Percentiles rank a stretch among this genome's conserved stretches.
These are phyloP conservation scores for Laothoe populi DNA, from an alignment of 2,888 invertebrate genomes.

Conservation along the genomic window DNA sequence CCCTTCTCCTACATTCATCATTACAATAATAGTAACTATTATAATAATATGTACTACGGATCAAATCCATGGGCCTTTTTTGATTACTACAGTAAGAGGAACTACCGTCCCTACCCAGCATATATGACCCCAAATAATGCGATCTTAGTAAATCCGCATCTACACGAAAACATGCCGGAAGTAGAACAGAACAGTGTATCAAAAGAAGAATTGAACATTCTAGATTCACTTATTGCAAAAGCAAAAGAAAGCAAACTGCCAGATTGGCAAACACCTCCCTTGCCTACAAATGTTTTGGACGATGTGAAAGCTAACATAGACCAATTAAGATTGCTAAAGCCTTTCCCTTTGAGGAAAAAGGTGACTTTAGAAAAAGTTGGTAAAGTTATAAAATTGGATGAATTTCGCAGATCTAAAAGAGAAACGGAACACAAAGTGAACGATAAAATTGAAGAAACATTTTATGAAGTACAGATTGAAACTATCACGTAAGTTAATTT, in stretches of 20 bases:
- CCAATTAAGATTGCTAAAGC: conserved; percentile 53
- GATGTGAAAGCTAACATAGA: conserved; percentile 67
- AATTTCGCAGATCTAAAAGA: conserved; percentile 55
- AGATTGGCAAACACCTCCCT: conserved; percentile 65
- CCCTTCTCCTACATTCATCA: conserved; percentile 59
- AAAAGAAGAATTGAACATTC: conserved; percentile 30
- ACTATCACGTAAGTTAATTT: conserved; percentile 65
- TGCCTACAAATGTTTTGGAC: conserved; percentile 58
- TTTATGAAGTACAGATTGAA: conserved; percentile 60
- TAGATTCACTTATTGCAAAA: conserved; percentile 28
- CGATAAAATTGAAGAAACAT: neutral
- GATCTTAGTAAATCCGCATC: conserved; percentile 43
- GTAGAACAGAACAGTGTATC: conserved; percentile 31
- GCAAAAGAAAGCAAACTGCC: conserved; percentile 37
- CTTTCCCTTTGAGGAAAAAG: conserved; percentile 61
- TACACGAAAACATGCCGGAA: conserved; percentile 39
- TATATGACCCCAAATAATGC: conserved; percentile 38
- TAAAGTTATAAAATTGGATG: conserved; percentile 62
- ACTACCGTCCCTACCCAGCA: conserved; percentile 39
- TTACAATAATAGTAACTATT: conserved; percentile 41
- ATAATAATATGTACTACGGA: conserved; percentile 33
- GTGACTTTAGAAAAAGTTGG: conserved; percentile 67
- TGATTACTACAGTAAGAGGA: conserved; percentile 41
- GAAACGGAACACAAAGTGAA: conserved; percentile 25
- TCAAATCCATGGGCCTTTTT: conserved; percentile 49